Conservation (phyloP, 2,888 invertebrate genomes). For the Agriotes lineatus region DNA sequence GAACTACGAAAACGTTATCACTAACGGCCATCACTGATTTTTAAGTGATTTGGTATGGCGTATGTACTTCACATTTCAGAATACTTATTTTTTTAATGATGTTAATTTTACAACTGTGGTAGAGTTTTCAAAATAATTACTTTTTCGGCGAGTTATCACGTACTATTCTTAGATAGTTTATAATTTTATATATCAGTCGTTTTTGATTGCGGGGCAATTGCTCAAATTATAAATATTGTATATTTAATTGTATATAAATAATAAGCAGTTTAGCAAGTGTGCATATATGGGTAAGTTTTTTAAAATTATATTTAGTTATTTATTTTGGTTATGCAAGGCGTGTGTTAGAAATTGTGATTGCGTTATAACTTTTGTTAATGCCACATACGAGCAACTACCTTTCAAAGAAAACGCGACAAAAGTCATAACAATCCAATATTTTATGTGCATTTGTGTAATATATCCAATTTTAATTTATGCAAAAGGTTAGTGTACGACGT, state of each 20-base stretch:
- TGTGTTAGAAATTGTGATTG: too few relatives aligned
- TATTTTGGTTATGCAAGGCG: too few relatives aligned
- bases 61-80: neutral
- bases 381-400: neutral
- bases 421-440: too few relatives aligned
- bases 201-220: neutral
- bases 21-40: slow-evolving; percentile 28
- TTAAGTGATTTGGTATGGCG: neutral
- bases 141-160: neutral
- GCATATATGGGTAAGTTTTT: too few relatives aligned
- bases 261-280: too few relatives aligned
- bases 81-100: neutral
- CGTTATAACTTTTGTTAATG: too few relatives aligned
- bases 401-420: too few relatives aligned
- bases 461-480: neutral
- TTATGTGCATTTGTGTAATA: neutral
- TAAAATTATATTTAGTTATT: too few relatives aligned
- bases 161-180: neutral
- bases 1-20: slow-evolving; percentile 10
- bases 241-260: neutral
- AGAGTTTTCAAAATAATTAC: neutral
- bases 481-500: neutral
- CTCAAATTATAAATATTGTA: neutral
- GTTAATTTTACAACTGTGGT: neutral
- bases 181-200: neutral